phyloP scores from a whole-genome alignment of 2,113 vertebrate genomes.

The Oenanthe oenanthe region DNA sequence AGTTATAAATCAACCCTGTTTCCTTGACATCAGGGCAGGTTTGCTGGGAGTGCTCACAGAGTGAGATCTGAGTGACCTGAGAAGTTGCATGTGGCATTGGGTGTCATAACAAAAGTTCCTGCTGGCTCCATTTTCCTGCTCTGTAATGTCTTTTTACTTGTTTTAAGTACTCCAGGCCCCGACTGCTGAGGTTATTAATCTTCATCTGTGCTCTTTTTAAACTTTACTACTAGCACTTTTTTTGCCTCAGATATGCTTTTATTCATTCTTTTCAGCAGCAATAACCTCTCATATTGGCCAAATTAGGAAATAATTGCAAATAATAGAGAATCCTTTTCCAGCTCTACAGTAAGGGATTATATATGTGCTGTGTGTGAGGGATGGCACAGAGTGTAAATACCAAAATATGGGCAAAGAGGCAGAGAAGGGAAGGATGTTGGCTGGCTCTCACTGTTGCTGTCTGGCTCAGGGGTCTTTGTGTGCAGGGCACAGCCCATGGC shows the following conservation, averaged over 20 bases:
- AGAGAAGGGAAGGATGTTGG: not conserved
- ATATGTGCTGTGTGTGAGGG: constrained; percentile 20
- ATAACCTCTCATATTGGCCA: constrained; percentile 68
- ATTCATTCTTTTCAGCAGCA: constrained; percentile 70
- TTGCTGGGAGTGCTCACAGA: not conserved
- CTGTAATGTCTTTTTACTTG: constrained; percentile 13
- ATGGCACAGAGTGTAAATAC: constrained; percentile 45
- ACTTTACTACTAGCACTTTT: constrained; percentile 71
- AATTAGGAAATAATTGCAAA: constrained; percentile 74
- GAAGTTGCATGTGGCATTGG: not conserved
- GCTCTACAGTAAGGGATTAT: constrained; percentile 31
- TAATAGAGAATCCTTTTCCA: constrained; percentile 61
- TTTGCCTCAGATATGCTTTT: constrained; percentile 67
- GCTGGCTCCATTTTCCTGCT: constrained; percentile 3
- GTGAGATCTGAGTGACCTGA: not conserved
- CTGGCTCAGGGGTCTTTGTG: not conserved
- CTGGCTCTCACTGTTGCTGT: not conserved
- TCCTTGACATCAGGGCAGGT: not conserved
- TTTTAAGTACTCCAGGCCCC: constrained; percentile 51
- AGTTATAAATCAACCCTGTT: not conserved
- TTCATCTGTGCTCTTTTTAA: constrained; percentile 71
- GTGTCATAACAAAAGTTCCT: constrained; percentile 18
- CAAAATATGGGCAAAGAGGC: not conserved
- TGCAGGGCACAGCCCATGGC: not conserved
- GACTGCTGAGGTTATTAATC: constrained; percentile 54